Evolutionary conservation across 1,140 invertebrate genomes (phyloP).

Genomic region (Aleiodes sp.): DNA sequence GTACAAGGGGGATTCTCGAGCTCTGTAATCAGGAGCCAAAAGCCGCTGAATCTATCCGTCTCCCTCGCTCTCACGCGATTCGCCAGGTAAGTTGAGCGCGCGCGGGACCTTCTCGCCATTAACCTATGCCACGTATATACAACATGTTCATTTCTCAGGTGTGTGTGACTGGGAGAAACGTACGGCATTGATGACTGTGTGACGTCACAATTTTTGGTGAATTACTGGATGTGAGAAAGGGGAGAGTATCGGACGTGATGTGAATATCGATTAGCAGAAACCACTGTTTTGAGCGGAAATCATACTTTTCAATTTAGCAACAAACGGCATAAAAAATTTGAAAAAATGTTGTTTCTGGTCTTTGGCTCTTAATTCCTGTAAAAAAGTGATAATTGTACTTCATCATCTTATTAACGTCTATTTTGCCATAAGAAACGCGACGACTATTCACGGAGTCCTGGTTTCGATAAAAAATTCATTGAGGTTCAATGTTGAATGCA

Average conservation of each 20-base stretch:
- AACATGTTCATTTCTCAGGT: background rate
- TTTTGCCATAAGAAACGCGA: too few species aligned
- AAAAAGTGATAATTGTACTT: too few species aligned
- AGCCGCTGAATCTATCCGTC: constrained; percentile 59
- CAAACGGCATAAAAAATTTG: too few species aligned
- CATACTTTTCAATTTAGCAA: too few species aligned
- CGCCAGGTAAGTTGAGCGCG: constrained; percentile 35
- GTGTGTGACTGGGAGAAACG: background rate
- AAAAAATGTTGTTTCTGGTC: too few species aligned
- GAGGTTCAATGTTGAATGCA: too few species aligned
- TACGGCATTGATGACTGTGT: background rate
- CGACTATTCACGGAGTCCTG: too few species aligned
- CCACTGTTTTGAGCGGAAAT: too few species aligned
- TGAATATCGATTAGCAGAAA: background rate
- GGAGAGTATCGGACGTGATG: background rate
- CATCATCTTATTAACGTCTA: too few species aligned
- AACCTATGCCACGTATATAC: constrained; percentile 52
- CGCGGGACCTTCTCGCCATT: constrained; percentile 52
- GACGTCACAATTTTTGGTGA: background rate
- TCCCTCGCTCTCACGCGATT: too few species aligned
- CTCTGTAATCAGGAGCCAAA: constrained; percentile 64
- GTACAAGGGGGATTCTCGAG: constrained; percentile 52
- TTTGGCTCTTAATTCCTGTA: too few species aligned
- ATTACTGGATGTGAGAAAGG: background rate
- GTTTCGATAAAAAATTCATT: too few species aligned